These are phyloP conservation scores for Cryptoprocta ferox DNA, from an alignment of 2,797 vertebrate genomes.

Conservation along the genomic window DNA sequence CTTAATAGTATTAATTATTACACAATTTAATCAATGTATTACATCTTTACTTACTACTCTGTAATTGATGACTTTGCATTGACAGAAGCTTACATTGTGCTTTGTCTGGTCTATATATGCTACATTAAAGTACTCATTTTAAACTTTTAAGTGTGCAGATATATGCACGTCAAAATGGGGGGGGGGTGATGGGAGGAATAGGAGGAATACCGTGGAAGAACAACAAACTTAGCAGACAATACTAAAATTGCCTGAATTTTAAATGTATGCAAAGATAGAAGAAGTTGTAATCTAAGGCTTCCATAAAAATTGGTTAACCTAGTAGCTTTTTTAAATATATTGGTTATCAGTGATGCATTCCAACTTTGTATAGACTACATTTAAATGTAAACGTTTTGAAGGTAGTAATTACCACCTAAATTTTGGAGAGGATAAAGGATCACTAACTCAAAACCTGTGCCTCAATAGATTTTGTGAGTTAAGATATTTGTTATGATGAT, in stretches of 20 bases:
- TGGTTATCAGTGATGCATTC: neutral
- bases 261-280: neutral
- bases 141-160: neutral
- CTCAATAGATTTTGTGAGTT: neutral
- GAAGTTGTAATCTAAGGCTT: neutral
- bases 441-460: neutral
- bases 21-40: neutral
- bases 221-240: neutral
- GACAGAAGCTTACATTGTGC: neutral
- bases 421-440: neutral
- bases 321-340: slow-evolving; percentile 7
- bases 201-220: neutral
- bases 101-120: neutral
- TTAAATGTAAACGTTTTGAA: neutral
- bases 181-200: too few species aligned
- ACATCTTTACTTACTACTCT: neutral
- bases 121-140: neutral
- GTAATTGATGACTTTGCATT: neutral
- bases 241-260: neutral
- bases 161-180: neutral
- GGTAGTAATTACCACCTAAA: neutral
- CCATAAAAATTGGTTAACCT: neutral
- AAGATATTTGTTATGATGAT: neutral
- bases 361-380: neutral
- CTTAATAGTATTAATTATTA: neutral